phyloP scores from a whole-genome alignment of 2,888 invertebrate species.

The Eumerus sabulonum region DNA sequence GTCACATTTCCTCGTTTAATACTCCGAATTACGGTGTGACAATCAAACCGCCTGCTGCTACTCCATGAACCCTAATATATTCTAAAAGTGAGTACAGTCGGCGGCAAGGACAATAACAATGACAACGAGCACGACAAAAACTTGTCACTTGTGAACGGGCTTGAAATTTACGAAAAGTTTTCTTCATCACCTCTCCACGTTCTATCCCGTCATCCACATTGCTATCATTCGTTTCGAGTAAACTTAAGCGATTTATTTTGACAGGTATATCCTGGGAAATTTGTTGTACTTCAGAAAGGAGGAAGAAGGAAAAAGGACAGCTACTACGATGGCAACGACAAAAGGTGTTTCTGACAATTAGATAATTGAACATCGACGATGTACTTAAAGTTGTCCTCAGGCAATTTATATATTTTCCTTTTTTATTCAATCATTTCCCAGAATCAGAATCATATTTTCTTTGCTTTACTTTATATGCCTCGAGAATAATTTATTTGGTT shows the following conservation, averaged over 20 bases:
- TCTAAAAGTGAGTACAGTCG: not conserved
- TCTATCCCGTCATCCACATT: not conserved
- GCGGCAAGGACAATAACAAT: not conserved
- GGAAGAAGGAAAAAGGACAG: not conserved
- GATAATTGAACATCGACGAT: constrained; percentile 1
- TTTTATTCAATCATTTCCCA: too few relatives aligned
- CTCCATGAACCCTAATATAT: not conserved
- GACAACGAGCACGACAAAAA: constrained; percentile 4
- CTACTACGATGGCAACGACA: not conserved
- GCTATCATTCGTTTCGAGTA: too few relatives aligned
- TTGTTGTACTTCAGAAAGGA: not conserved
- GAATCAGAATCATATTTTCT: too few relatives aligned
- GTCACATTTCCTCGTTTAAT: constrained; percentile 33
- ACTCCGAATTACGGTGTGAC: constrained; percentile 27
- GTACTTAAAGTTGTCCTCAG: too few relatives aligned
- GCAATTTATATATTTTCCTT: too few relatives aligned
- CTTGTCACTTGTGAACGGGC: constrained; percentile 15
- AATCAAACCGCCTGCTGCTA: not conserved
- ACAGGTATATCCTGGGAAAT: constrained; percentile 2
- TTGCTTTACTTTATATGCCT: too few relatives aligned
- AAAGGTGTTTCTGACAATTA: constrained; percentile 25
- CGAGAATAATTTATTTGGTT: too few relatives aligned
- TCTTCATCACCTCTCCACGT: not conserved
- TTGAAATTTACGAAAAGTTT: constrained; percentile 24
- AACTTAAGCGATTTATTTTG: constrained; percentile 13